Evolutionary conservation across 2,888 invertebrate genomes (phyloP).

Genomic region (Leptinotarsa tumamoca): DNA sequence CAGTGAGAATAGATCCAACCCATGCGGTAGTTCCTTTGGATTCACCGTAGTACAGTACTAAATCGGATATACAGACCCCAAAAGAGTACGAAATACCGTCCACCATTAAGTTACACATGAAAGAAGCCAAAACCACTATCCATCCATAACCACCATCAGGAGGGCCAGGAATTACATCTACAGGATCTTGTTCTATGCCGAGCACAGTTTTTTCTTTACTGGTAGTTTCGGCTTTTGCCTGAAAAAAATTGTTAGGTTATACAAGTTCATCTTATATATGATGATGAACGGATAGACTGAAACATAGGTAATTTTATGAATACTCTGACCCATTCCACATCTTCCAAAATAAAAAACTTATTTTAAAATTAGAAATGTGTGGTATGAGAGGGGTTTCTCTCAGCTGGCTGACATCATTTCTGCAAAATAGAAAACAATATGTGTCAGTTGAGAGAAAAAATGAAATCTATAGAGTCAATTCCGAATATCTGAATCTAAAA

Average conservation of each 20-base stretch:
- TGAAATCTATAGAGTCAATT: no score
- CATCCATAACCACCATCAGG: conserved; percentile 94
- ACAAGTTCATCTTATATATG: no score
- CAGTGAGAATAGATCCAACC: conserved; percentile 94
- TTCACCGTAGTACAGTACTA: conserved; percentile 77
- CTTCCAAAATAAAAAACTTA: no score
- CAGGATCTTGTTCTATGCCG: conserved; percentile 69
- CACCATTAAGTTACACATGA: conserved; percentile 97
- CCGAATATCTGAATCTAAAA: no score
- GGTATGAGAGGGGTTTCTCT: no score
- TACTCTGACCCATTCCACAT: no score
- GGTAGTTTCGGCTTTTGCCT: conserved; percentile 89
- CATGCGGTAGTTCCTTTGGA: conserved; percentile 92
- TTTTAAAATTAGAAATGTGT: no score
- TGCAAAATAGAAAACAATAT: no score
- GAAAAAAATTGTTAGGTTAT: conserved; percentile 59
- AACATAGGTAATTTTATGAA: no score
- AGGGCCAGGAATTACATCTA: conserved; percentile 82
- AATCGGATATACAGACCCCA: conserved; percentile 83
- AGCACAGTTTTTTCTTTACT: conserved; percentile 82
- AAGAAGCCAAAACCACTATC: conserved; percentile 95
- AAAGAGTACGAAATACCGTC: conserved; percentile 98
- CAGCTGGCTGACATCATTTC: no score
- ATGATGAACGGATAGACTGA: no score
- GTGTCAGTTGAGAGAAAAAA: no score